Percentiles rank a stretch among this genome's conserved stretches.
Evolutionary conservation across 53 echinoderm and acorn worm genomes (phyloP).

Genomic region (Arbacia lixula): DNA sequence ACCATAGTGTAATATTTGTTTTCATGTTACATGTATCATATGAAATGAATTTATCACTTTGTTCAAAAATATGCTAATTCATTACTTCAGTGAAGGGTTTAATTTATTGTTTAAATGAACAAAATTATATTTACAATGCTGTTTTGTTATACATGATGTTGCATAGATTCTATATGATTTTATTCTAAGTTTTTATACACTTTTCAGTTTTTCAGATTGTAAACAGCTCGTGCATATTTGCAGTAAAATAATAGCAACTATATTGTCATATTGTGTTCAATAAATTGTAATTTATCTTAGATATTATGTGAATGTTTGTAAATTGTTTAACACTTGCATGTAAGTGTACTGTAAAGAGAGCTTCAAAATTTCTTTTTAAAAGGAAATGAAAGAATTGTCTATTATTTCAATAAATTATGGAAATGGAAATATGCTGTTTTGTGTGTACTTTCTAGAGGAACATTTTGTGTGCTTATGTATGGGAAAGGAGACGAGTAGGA

Average conservation of each 20-base stretch:
- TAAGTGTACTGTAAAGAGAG: constrained; percentile 63
- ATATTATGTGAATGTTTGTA: constrained; percentile 59
- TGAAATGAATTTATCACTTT: constrained; percentile 23
- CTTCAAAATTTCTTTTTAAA: constrained; percentile 59
- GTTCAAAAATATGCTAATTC: constrained; percentile 12
- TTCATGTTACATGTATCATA: constrained; percentile 15
- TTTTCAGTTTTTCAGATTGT: constrained; percentile 16
- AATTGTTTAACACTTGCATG: constrained; percentile 58
- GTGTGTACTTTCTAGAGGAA: neutral
- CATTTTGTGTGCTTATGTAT: neutral
- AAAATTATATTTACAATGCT: constrained; percentile 11
- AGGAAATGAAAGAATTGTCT: constrained; percentile 57
- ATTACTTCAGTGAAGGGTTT: constrained; percentile 15
- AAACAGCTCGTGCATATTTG: constrained; percentile 61
- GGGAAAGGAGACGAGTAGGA: too few relatives aligned
- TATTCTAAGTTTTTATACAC: constrained; percentile 36
- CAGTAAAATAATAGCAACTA: constrained; percentile 16
- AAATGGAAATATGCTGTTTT: constrained; percentile 3
- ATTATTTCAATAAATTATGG: constrained; percentile 63
- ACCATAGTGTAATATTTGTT: neutral
- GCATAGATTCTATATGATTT: constrained; percentile 35
- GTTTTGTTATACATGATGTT: constrained; percentile 30
- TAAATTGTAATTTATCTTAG: constrained; percentile 55
- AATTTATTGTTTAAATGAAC: constrained; percentile 36
- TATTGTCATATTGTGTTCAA: constrained; percentile 29